Conservation (phyloP, 2,888 invertebrate species). For the Pseudococcus jackbeardsleyi region DNA sequence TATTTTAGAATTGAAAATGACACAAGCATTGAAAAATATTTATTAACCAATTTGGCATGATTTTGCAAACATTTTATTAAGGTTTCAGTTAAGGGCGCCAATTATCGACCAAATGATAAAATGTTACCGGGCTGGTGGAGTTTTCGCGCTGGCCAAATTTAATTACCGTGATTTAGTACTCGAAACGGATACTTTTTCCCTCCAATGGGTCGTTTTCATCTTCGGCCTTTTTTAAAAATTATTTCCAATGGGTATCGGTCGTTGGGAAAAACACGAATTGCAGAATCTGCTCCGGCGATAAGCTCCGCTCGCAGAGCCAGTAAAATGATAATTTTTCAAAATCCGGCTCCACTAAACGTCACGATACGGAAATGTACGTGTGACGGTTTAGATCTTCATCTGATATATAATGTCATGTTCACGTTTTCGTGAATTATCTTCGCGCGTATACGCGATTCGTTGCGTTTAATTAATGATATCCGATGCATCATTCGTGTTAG, state of each 20-base stretch:
- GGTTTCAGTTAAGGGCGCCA: slow-evolving; percentile 52
- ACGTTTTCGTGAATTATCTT: slow-evolving; percentile 40
- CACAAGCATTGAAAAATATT: slow-evolving; percentile 23
- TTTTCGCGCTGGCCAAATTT: not conserved
- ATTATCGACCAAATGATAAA: slow-evolving; percentile 56
- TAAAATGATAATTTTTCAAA: slow-evolving; percentile 22
- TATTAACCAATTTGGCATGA: slow-evolving; percentile 53
- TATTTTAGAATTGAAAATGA: slow-evolving; percentile 30
- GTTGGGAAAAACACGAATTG: not conserved
- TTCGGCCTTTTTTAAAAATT: not conserved
- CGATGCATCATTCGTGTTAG: slow-evolving; percentile 42
- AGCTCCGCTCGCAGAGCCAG: no score
- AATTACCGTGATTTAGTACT: slow-evolving; percentile 46
- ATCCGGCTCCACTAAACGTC: slow-evolving; percentile 7
- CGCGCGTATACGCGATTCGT: slow-evolving; percentile 4
- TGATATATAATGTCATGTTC: slow-evolving; percentile 38
- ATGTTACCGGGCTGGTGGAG: not conserved
- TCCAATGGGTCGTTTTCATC: not conserved
- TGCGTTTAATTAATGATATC: slow-evolving; percentile 38
- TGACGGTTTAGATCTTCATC: slow-evolving; percentile 17
- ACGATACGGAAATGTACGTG: not conserved
- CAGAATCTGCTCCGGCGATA: not conserved
- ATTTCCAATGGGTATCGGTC: slow-evolving; percentile 5
- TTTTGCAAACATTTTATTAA: slow-evolving; percentile 52
- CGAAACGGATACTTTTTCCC: slow-evolving; percentile 1